Evolutionary conservation across 2,888 invertebrate species (phyloP).

Genomic region (Sminthurides aquaticus): DNA sequence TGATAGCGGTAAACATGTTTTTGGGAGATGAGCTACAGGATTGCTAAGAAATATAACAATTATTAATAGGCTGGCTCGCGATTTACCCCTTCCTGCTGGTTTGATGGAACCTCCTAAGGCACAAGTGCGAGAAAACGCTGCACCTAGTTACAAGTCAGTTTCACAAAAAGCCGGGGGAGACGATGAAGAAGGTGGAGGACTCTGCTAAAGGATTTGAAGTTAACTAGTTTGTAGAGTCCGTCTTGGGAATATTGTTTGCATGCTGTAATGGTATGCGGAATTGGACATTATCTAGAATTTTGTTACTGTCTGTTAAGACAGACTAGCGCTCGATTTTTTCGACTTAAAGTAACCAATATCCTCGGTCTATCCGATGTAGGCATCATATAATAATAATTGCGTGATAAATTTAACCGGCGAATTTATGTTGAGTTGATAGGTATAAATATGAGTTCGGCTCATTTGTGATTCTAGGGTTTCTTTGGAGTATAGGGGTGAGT

Average conservation of each 20-base stretch:
- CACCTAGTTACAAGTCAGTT: conserved; percentile 56
- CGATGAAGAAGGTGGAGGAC: conserved; percentile 27
- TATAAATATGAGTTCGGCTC: not conserved
- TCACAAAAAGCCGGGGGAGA: conserved; percentile 26
- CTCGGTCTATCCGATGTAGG: not conserved
- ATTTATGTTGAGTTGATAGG: too few species aligned
- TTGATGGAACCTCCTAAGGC: conserved; percentile 46
- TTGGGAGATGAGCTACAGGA: too few species aligned
- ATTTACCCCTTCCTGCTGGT: conserved; percentile 61
- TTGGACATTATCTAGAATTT: not conserved
- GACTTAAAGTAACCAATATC: not conserved
- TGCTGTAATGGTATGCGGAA: not conserved
- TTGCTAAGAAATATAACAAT: not conserved
- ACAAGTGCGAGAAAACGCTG: conserved; percentile 60
- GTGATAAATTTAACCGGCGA: not conserved
- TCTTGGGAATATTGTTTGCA: not conserved
- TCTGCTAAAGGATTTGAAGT: too few species aligned
- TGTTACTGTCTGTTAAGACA: not conserved
- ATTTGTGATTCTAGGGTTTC: not conserved
- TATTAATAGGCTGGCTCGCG: conserved; percentile 56
- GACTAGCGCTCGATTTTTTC: not conserved
- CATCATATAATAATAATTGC: not conserved
- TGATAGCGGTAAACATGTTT: not conserved
- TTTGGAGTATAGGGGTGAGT: too few species aligned
- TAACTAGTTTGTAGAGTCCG: not conserved